Evolutionary conservation across 2,888 invertebrate genomes (phyloP).

Genomic region (Horisme vitalbata): DNA sequence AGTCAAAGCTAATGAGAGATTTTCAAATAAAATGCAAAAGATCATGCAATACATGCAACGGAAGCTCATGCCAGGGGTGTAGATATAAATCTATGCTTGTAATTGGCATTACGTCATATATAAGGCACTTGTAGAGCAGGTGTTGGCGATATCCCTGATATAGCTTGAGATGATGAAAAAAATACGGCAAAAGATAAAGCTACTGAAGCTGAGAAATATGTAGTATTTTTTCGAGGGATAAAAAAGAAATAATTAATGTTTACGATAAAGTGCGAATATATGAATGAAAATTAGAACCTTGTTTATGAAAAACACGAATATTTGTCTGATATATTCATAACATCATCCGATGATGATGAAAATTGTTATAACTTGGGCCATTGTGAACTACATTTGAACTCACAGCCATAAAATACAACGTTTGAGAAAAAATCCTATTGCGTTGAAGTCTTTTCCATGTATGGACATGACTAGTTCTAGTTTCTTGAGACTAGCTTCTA

Average conservation of each 20-base stretch:
- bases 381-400: constrained; percentile 32
- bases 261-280: too few relatives aligned
- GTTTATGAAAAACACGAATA: neutral
- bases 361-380: constrained; percentile 3
- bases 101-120: constrained; percentile 40
- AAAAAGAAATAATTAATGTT: neutral
- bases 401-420: constrained; percentile 37
- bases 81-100: constrained; percentile 41
- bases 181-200: neutral
- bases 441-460: constrained; percentile 35
- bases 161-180: constrained; percentile 8
- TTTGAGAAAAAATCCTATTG: constrained; percentile 37
- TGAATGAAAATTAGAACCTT: too few relatives aligned
- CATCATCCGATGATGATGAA: too few relatives aligned
- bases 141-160: constrained; percentile 19
- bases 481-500: constrained; percentile 1
- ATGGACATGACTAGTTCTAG: constrained; percentile 21
- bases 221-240: neutral
- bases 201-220: neutral
- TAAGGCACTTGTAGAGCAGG: constrained; percentile 21
- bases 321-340: too few relatives aligned
- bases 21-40: constrained; percentile 6
- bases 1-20: neutral
- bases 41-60: constrained; percentile 26
- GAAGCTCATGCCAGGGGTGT: constrained; percentile 27